These are phyloP conservation scores for Aphelinus certus DNA, from an alignment of 1,140 invertebrate genomes.

Conservation along the genomic window DNA sequence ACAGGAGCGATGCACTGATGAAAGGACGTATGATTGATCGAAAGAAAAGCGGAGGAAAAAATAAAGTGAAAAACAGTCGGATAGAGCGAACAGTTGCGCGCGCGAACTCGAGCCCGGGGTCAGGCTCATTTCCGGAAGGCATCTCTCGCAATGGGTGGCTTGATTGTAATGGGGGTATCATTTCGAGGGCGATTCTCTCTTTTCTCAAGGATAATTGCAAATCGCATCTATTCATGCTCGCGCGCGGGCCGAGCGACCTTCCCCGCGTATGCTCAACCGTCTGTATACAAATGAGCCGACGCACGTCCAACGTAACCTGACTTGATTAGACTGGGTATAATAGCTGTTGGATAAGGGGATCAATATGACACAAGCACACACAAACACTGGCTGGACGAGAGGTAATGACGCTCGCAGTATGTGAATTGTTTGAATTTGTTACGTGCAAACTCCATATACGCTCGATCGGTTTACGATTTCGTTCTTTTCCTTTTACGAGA, in stretches of 20 bases:
- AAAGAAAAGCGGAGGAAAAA: slow-evolving; percentile 19
- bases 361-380: too few relatives aligned
- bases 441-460: too few relatives aligned
- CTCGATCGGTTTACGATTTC: too few relatives aligned
- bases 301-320: too few relatives aligned
- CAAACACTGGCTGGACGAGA: too few relatives aligned
- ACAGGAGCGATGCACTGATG: slow-evolving; percentile 27
- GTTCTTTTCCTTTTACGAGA: too few relatives aligned
- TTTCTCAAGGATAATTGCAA: slow-evolving; percentile 60
- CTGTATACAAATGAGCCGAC: background rate
- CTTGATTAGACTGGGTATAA: too few relatives aligned
- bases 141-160: slow-evolving; percentile 60
- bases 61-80: slow-evolving; percentile 23
- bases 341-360: too few relatives aligned
- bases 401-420: too few relatives aligned
- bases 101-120: background rate
- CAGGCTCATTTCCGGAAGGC: slow-evolving; percentile 46
- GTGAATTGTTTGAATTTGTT: too few relatives aligned
- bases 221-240: slow-evolving; percentile 56
- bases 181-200: slow-evolving; percentile 54
- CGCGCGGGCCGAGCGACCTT: slow-evolving; percentile 31
- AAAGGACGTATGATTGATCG: slow-evolving; percentile 26
- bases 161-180: slow-evolving; percentile 66
- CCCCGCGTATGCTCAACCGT: background rate
- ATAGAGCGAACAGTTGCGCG: background rate